Evolutionary conservation across 2,888 invertebrate species (phyloP), one percentile per base, ranked within the genome.

Genomic region (Diaprepes abbreviatus): DNA sequence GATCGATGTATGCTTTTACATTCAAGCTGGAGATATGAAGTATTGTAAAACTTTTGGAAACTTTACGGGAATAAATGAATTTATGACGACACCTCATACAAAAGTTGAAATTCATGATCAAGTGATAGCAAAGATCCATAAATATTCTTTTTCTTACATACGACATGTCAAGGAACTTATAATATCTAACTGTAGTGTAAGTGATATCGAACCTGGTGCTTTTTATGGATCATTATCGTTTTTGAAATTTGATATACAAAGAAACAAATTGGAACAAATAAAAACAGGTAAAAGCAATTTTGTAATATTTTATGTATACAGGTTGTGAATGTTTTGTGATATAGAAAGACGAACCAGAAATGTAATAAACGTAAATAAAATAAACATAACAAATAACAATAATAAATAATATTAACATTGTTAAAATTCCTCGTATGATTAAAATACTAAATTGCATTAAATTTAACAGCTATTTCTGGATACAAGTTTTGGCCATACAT

Each of bases 91-190:
- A 45, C 36, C 63, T 31, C 58, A 63, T 36, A 55, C 58, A 48
- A 71, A 71, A 71, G 64, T 71, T 43, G 66, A 71, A 66, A 58
- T 71, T 52, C 63, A 52, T 58, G 66, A 62, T 48, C 66, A 71
- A 63, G 40, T 45, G 31, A 35, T 70, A 28, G 31, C 33, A 40
- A 54, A 66, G 40, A 28, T 71, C 12, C 43, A 63, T 66, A 59
- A 66, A 66, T 54, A 63, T 66, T 62, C 38, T 24, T 71, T 71
- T 57, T 24, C 63, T 3, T 28, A 31, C 14, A 40, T 71, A 35
- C 50, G 9, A 21, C 40, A 59, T 33, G 48, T 50, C n/a, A 62
- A 71, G 16, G 71, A 71, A 40, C 63, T 71, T 31, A 50, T 43
- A 40, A 66, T 71, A 33, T 17, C 17, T 38, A 63, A 71, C 54